These are phyloP conservation scores for Folsomia candida DNA, from an alignment of 2,888 invertebrate genomes.

Conservation along the genomic window DNA sequence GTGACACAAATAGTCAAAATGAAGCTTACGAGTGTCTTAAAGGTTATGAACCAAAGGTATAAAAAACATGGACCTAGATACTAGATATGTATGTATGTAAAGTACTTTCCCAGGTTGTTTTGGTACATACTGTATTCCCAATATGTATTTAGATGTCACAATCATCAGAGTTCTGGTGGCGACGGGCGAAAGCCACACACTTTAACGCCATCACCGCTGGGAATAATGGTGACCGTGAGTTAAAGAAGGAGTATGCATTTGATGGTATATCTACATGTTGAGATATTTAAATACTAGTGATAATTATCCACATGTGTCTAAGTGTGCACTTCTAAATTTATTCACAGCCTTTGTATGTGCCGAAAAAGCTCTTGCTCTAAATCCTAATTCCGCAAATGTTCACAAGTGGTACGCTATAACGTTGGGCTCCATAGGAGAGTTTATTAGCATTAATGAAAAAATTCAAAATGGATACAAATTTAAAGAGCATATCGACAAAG, in stretches of 20 bases:
- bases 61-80: background rate
- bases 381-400: constrained; percentile 59
- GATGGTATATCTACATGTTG: constrained; percentile 35
- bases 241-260: constrained; percentile 54
- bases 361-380: constrained; percentile 58
- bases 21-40: constrained; percentile 53
- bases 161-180: constrained; percentile 55
- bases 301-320: background rate
- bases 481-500: constrained; percentile 67
- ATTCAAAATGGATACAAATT: constrained; percentile 66
- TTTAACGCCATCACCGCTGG: constrained; percentile 52
- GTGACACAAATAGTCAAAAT: constrained; percentile 52
- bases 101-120: background rate
- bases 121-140: no score
- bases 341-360: constrained; percentile 63
- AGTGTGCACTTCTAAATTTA: background rate
- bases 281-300: background rate
- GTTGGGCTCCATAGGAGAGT: constrained; percentile 63
- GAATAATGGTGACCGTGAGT: constrained; percentile 52
- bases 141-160: constrained; percentile 49
- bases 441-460: constrained; percentile 63
- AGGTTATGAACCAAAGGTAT: constrained; percentile 52
- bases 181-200: constrained; percentile 56
- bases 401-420: constrained; percentile 74
- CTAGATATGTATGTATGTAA: background rate